Evolutionary conservation across 2,888 invertebrate species (phyloP).

Genomic region (Rutpela maculata): DNA sequence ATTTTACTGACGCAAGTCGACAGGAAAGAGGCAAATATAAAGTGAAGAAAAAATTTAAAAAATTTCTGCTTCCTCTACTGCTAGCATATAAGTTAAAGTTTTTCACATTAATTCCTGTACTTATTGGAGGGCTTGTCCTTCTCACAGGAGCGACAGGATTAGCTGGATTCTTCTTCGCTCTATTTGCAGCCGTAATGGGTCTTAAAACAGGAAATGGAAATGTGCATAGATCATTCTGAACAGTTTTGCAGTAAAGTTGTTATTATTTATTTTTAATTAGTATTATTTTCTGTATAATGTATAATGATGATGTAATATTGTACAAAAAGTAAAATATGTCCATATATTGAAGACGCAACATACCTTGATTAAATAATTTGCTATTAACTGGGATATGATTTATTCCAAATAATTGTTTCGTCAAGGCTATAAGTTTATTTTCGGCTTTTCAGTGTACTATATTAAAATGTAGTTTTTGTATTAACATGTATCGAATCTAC

Average conservation of each 20-base stretch:
- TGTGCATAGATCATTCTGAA: neutral
- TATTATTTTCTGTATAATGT: neutral
- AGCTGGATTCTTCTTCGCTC: constrained; percentile 91
- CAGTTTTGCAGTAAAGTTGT: neutral
- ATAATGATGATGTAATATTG: neutral
- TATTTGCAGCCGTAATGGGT: constrained; percentile 89
- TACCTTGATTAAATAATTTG: neutral
- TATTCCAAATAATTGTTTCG: no score
- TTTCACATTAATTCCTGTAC: constrained; percentile 84
- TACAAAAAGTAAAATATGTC: neutral
- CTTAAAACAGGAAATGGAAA: constrained; percentile 76
- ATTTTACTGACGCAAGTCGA: constrained; percentile 54
- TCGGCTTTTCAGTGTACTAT: no score
- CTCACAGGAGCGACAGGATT: constrained; percentile 87
- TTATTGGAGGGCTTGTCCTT: constrained; percentile 83
- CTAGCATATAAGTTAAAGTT: constrained; percentile 91
- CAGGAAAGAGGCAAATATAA: constrained; percentile 72
- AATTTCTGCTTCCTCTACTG: constrained; percentile 84
- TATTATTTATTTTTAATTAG: constrained; percentile 5
- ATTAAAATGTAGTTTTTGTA: no score
- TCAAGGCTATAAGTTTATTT: no score
- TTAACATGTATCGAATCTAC: no score
- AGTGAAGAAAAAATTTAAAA: constrained; percentile 79
- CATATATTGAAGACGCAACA: neutral
- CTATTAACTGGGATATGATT: no score